phyloP scores from a whole-genome alignment of 2,888 invertebrate genomes.

The Disparrhopalites patrizii region DNA sequence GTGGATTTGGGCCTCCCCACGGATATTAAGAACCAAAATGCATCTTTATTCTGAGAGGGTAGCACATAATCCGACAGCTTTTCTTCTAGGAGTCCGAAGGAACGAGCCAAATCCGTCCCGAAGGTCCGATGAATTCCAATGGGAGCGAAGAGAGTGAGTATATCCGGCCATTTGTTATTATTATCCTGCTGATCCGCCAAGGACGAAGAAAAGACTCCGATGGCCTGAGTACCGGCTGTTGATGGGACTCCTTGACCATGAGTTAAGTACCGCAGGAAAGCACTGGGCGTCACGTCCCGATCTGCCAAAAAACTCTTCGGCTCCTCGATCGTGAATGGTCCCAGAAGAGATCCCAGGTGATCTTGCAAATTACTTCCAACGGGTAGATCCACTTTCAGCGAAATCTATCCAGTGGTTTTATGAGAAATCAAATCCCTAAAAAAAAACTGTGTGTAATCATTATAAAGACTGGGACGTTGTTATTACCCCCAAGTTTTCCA shows the following conservation, averaged over 20 bases:
- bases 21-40: conserved; percentile 41
- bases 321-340: conserved; percentile 11
- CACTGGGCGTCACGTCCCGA: background rate
- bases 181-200: background rate
- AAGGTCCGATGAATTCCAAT: conserved; percentile 27
- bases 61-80: conserved; percentile 34
- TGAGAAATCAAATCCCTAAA: background rate
- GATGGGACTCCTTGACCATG: conserved; percentile 9
- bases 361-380: conserved; percentile 18
- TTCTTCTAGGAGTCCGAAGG: conserved; percentile 35
- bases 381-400: background rate
- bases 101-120: conserved; percentile 31
- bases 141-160: conserved; percentile 31
- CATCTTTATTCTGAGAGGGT: conserved; percentile 37
- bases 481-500: conserved; percentile 31
- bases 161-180: conserved; percentile 35
- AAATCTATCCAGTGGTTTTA: background rate
- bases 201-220: conserved; percentile 9
- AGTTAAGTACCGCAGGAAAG: background rate
- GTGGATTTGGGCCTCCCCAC: conserved; percentile 36
- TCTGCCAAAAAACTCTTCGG: background rate
- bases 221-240: background rate
- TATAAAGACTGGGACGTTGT: background rate
- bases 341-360: conserved; percentile 9
- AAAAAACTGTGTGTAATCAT: background rate